Conservation (phyloP, 2,797 vertebrate genomes). For the Dermochelys coriacea region DNA sequence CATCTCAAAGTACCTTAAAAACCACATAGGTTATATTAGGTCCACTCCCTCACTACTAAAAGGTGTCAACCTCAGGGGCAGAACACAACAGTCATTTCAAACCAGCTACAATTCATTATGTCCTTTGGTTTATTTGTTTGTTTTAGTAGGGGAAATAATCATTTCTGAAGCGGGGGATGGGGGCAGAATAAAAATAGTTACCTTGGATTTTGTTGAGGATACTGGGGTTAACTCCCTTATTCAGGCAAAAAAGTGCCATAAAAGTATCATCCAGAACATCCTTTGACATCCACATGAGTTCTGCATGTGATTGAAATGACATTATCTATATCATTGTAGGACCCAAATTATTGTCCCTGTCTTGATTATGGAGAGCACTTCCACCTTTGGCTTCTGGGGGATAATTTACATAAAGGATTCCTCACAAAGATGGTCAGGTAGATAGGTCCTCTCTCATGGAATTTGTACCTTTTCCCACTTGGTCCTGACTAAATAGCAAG, state of each 20-base stretch:
- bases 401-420: neutral
- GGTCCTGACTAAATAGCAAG: neutral
- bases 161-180: neutral
- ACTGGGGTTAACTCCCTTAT: neutral
- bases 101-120: neutral
- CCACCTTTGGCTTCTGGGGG: neutral
- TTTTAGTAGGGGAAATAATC: neutral
- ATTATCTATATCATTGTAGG: neutral
- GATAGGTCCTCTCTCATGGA: fast-evolving
- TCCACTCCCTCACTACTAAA: neutral
- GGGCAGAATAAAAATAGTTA: neutral
- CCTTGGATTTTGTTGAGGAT: neutral
- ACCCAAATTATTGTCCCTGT: neutral
- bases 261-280: neutral
- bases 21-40: neutral
- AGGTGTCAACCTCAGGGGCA: neutral
- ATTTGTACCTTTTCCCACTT: neutral
- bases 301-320: neutral
- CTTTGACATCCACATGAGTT: neutral
- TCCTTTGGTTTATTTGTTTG: neutral
- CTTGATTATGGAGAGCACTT: neutral
- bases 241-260: neutral
- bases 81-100: neutral
- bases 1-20: neutral
- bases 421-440: neutral